Percentiles rank a stretch among this genome's conserved stretches.
Evolutionary conservation across 2,888 invertebrate genomes (phyloP).

Genomic region (Lepidocyrtoides sp.): DNA sequence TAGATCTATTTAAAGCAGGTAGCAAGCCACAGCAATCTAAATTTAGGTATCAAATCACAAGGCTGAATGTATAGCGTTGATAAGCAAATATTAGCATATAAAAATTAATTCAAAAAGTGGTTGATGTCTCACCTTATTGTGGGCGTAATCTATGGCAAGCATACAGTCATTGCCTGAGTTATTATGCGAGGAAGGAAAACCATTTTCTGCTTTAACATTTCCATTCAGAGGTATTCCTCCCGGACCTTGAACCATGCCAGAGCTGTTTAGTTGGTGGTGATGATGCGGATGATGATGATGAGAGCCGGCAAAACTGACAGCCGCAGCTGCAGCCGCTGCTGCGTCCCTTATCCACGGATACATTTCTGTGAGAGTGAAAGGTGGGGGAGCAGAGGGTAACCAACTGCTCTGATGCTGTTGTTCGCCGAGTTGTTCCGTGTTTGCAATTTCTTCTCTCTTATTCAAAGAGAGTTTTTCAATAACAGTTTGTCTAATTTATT

Average conservation of each 20-base stretch:
- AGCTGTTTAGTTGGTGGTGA: constrained; percentile 78
- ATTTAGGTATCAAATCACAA: too few species aligned
- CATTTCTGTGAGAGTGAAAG: constrained; percentile 81
- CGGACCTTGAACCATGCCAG: constrained; percentile 75
- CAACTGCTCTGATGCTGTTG: constrained; percentile 68
- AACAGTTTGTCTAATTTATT: not conserved
- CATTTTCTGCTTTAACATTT: constrained; percentile 85
- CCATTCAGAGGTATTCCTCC: constrained; percentile 80
- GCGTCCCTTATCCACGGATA: constrained; percentile 85
- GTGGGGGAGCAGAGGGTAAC: constrained; percentile 61
- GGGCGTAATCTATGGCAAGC: constrained; percentile 90
- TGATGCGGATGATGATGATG: constrained; percentile 84
- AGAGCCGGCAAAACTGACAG: constrained; percentile 82
- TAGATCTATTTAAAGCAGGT: too few species aligned
- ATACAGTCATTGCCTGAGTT: constrained; percentile 89
- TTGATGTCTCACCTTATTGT: constrained; percentile 89
- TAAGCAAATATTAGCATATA: constrained; percentile 4
- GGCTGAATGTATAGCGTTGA: not conserved
- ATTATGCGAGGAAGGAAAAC: constrained; percentile 80
- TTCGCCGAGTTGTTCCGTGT: constrained; percentile 71
- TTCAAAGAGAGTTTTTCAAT: not conserved
- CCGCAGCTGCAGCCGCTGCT: constrained; percentile 85
- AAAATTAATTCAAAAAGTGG: not conserved
- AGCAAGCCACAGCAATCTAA: too few species aligned
- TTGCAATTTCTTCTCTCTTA: constrained; percentile 21